phyloP scores from a whole-genome alignment of 2,888 invertebrate species.

The Hypsopygia costalis region DNA sequence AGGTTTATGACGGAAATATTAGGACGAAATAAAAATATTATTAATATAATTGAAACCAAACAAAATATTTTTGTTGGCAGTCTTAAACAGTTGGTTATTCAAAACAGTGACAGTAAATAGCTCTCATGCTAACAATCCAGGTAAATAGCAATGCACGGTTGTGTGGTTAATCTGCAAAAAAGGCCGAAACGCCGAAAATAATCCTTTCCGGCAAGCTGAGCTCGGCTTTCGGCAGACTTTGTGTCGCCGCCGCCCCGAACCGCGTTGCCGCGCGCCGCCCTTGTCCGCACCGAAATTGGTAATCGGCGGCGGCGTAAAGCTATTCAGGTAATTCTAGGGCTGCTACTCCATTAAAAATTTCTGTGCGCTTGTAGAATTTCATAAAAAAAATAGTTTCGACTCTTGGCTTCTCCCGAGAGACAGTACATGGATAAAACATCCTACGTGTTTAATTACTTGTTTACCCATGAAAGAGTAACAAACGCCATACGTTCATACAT shows the following conservation, averaged over 20 bases:
- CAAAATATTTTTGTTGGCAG: neutral
- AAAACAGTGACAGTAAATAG: neutral
- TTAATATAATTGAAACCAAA: too few species aligned
- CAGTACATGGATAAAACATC: too few species aligned
- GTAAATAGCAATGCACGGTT: conserved; percentile 45
- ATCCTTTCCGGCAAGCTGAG: conserved; percentile 64
- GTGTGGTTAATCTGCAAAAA: conserved; percentile 64
- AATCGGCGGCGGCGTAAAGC: conserved; percentile 52
- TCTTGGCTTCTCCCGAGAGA: too few species aligned
- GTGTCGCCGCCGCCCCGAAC: conserved; percentile 54
- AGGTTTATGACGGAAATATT: too few species aligned
- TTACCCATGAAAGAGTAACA: too few species aligned
- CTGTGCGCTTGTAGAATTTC: too few species aligned
- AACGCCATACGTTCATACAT: too few species aligned
- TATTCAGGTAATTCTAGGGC: conserved; percentile 51
- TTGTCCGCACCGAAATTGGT: conserved; percentile 40
- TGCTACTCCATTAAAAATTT: conserved; percentile 29
- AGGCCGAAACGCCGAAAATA: conserved; percentile 40
- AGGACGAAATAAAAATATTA: too few species aligned
- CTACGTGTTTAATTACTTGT: too few species aligned
- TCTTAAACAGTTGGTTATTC: neutral
- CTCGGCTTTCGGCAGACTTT: conserved; percentile 69
- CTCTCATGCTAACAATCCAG: conserved; percentile 20
- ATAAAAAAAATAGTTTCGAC: too few species aligned
- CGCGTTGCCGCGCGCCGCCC: conserved; percentile 22